phyloP scores from a whole-genome alignment of 2,113 vertebrate genomes.

The Oxyruncus cristatus region DNA sequence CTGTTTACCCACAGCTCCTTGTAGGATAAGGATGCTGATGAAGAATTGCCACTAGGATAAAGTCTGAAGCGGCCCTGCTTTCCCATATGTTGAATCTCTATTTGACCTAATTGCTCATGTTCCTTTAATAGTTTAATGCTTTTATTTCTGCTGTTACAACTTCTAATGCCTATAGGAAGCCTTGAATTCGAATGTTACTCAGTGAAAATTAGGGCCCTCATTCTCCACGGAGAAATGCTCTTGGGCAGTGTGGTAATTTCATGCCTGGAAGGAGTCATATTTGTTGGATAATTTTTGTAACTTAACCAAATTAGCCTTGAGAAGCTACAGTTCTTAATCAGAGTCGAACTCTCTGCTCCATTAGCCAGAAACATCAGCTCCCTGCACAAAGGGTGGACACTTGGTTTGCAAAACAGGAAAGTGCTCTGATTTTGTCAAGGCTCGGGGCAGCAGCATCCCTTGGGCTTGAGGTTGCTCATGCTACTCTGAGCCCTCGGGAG shows the following conservation, averaged over 20 bases:
- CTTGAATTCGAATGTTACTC: not conserved
- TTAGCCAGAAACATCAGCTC: not conserved
- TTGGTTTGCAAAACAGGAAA: not conserved
- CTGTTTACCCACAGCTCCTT: not conserved
- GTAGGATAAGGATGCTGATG: not conserved
- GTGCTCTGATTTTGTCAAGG: not conserved
- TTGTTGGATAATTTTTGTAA: not conserved
- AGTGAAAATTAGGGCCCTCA: not conserved
- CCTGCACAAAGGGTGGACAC: not conserved
- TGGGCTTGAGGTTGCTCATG: not conserved
- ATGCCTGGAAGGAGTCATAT: constrained; percentile 26
- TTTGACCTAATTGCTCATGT: not conserved
- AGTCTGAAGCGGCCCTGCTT: not conserved
- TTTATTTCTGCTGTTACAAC: not conserved
- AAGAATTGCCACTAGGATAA: not conserved
- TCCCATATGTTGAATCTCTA: not conserved
- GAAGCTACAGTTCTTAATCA: not conserved
- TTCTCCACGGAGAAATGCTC: constrained; percentile 1
- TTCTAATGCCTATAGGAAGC: not conserved
- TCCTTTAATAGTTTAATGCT: not conserved
- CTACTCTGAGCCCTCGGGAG: not conserved
- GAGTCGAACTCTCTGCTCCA: not conserved
- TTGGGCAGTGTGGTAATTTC: constrained; percentile 13
- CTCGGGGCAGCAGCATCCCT: fast-evolving
- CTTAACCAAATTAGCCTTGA: constrained; percentile 12